Evolutionary conservation across 92 coral and sea anemone genomes (phyloP).

Genomic region (Bergia puertoricense): DNA sequence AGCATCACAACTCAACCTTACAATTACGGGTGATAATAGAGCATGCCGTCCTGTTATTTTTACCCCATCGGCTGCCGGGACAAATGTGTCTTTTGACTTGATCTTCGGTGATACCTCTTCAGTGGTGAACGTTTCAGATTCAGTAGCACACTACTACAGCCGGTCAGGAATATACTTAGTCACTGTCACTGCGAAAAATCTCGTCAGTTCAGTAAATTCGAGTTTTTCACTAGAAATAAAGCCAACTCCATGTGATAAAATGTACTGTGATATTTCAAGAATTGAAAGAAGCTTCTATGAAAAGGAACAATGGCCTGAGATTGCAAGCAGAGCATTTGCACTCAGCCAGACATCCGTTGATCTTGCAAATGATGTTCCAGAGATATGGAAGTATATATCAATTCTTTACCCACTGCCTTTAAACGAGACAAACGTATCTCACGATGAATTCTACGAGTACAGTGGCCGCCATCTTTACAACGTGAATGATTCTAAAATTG

Average conservation of each 20-base stretch:
- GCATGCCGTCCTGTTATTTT: constrained; percentile 54
- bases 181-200: constrained; percentile 53
- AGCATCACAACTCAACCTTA: constrained; percentile 47
- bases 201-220: constrained; percentile 46
- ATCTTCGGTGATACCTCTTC: constrained; percentile 59
- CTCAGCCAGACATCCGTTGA: constrained; percentile 29
- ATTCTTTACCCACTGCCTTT: constrained; percentile 41
- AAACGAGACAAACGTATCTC: not conserved
- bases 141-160: constrained; percentile 41
- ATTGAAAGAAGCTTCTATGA: constrained; percentile 38
- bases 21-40: constrained; percentile 44
- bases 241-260: constrained; percentile 51
- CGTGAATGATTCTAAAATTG: constrained; percentile 35
- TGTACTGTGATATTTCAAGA: constrained; percentile 51
- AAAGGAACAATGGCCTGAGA: constrained; percentile 5
- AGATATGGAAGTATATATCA: constrained; percentile 50
- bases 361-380: constrained; percentile 10
- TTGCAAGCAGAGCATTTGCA: constrained; percentile 50
- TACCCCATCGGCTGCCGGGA: constrained; percentile 48
- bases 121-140: constrained; percentile 15
- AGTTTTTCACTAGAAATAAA: constrained; percentile 36
- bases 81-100: constrained; percentile 54
- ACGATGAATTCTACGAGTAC: not conserved
- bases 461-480: constrained; percentile 12
- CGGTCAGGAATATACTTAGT: constrained; percentile 49